These are phyloP conservation scores for Rhodinocichla rosea DNA, from an alignment of 2,113 vertebrate species.

Conservation along the genomic window DNA sequence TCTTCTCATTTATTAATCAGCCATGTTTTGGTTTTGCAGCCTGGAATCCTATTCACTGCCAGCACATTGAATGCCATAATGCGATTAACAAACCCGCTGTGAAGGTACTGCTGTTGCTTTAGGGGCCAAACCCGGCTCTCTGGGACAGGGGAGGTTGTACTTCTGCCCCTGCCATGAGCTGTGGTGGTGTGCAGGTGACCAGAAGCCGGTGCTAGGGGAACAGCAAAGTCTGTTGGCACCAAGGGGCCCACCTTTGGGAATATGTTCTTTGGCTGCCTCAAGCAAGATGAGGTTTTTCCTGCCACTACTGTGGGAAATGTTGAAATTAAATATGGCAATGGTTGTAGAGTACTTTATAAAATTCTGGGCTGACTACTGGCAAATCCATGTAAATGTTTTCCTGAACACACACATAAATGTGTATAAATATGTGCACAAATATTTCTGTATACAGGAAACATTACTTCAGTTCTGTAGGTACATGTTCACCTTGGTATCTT, in stretches of 20 bases:
- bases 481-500: not conserved
- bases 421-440: not conserved
- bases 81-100: slow-evolving; percentile 99
- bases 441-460: not conserved
- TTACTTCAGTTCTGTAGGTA: not conserved
- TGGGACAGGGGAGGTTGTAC: not conserved
- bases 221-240: not conserved
- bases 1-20: slow-evolving; percentile 32
- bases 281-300: not conserved
- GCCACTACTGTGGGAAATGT: not conserved
- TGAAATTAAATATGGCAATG: not conserved
- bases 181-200: not conserved
- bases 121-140: not conserved
- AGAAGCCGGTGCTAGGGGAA: not conserved
- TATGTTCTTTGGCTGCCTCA: not conserved
- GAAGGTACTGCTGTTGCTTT: slow-evolving; percentile 82
- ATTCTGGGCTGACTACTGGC: not conserved
- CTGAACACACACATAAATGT: not conserved
- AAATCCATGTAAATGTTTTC: not conserved
- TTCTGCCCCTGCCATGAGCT: not conserved
- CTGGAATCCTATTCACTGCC: slow-evolving; percentile 99
- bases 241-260: not conserved
- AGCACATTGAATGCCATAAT: slow-evolving; percentile 98
- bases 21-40: slow-evolving; percentile 78
- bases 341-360: not conserved